Evolutionary conservation across 2,113 vertebrate genomes (phyloP).

Genomic region (Oncorhynchus keta): DNA sequence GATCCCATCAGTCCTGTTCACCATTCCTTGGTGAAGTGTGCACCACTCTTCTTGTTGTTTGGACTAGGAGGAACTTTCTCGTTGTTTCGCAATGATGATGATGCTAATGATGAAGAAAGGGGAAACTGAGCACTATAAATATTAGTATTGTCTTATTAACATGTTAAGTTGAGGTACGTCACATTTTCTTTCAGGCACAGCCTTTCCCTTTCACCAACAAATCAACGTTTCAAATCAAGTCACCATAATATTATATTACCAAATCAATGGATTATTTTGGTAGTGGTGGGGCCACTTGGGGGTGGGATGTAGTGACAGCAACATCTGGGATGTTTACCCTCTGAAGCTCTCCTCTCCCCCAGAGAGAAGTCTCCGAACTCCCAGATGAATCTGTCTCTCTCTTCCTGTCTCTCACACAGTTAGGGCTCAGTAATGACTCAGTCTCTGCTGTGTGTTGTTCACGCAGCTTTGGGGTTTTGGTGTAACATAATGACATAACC

Average conservation of each 20-base stretch:
- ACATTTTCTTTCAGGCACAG: neutral
- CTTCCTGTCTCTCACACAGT: constrained; percentile 15
- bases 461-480: no score
- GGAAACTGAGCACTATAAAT: neutral
- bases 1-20: neutral
- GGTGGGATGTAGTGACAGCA: constrained; percentile 13
- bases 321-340: constrained; percentile 28
- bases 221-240: constrained; percentile 2
- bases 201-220: constrained; percentile 1
- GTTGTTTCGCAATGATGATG: neutral
- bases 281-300: neutral
- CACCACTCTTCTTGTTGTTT: neutral
- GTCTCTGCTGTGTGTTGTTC: no score
- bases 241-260: constrained; percentile 32
- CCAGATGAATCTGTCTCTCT: constrained; percentile 10
- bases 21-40: neutral
- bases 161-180: neutral
- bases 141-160: neutral
- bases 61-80: neutral
- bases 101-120: neutral
- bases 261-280: constrained; percentile 24
- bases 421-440: neutral
- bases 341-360: neutral
- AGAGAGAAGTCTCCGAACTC: neutral
- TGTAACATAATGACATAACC: neutral